phyloP scores from a whole-genome alignment of 2,797 vertebrate genomes.

The Spizella passerina region DNA sequence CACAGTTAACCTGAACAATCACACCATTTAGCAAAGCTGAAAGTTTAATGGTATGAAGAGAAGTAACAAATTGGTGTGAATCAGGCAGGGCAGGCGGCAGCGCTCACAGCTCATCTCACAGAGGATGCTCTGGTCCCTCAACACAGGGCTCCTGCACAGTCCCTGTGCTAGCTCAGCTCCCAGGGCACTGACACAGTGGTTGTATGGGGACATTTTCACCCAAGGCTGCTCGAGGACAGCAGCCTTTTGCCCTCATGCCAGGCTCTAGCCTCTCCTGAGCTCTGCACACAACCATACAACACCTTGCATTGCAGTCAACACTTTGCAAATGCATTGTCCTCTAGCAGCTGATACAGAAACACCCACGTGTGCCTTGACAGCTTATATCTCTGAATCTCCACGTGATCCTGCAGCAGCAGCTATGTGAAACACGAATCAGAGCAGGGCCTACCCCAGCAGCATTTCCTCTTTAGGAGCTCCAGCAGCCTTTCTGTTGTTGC shows the following conservation, averaged over 20 bases:
- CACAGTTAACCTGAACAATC: not conserved
- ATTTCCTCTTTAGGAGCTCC: not conserved
- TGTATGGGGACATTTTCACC: not conserved
- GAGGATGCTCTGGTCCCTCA: not conserved
- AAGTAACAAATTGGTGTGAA: not conserved
- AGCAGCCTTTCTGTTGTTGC: not conserved
- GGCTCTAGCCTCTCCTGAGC: not conserved
- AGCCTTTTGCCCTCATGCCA: not conserved
- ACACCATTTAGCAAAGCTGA: not conserved
- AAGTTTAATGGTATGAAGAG: not conserved
- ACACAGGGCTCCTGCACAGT: not conserved
- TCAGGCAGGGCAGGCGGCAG: not conserved
- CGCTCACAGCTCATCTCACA: accelerated
- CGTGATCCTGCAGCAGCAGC: not conserved
- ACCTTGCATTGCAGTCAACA: accelerated
- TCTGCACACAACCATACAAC: not conserved
- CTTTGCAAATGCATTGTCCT: not conserved
- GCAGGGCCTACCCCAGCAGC: not conserved
- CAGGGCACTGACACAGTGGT: accelerated
- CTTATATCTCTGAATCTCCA: not conserved
- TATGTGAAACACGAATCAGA: not conserved
- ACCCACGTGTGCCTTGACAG: not conserved
- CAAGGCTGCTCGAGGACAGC: not conserved
- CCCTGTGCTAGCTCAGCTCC: not conserved
- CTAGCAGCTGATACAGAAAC: not conserved